Evolutionary conservation across 2,113 vertebrate species (phyloP).

Genomic region (Vimba vimba): DNA sequence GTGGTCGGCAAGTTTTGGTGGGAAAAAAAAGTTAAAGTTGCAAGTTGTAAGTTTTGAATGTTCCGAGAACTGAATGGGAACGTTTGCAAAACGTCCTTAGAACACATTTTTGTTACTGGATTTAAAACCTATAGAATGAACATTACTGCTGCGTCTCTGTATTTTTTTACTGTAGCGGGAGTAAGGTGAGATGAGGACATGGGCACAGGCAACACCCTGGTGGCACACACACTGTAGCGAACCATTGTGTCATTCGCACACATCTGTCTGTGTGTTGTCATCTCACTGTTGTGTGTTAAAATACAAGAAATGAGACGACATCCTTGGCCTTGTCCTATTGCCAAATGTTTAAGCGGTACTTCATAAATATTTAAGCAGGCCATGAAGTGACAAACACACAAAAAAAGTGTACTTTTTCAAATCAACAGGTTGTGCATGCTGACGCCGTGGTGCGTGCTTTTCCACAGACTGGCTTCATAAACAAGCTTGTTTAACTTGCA

Average conservation of each 20-base stretch:
- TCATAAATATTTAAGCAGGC: constrained; percentile 5
- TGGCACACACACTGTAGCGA: not conserved
- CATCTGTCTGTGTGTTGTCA: constrained; percentile 35
- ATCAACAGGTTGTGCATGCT: not conserved
- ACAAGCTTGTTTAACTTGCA: constrained; percentile 75
- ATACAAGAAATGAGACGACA: not conserved
- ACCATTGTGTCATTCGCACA: constrained; percentile 29
- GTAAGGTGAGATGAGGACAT: constrained; percentile 34
- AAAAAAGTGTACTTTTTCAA: not conserved
- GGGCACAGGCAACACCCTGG: not conserved
- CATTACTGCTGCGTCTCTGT: too few species aligned
- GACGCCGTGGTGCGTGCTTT: constrained; percentile 50
- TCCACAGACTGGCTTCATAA: constrained; percentile 71
- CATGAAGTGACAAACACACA: constrained; percentile 1
- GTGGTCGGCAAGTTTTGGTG: too few species aligned
- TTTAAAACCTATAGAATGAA: too few species aligned
- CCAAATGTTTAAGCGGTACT: not conserved
- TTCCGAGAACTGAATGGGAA: too few species aligned
- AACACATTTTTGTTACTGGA: too few species aligned
- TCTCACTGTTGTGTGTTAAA: not conserved
- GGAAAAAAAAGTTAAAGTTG: too few species aligned
- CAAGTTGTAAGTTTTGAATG: too few species aligned
- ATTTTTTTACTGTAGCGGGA: too few species aligned
- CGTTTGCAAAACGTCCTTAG: too few species aligned
- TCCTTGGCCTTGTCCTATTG: not conserved